A percentile compares a stretch with the other conserved stretches of the same genome.
Conservation (phyloP, 2,888 invertebrate species). For the Tribolium freemani region DNA sequence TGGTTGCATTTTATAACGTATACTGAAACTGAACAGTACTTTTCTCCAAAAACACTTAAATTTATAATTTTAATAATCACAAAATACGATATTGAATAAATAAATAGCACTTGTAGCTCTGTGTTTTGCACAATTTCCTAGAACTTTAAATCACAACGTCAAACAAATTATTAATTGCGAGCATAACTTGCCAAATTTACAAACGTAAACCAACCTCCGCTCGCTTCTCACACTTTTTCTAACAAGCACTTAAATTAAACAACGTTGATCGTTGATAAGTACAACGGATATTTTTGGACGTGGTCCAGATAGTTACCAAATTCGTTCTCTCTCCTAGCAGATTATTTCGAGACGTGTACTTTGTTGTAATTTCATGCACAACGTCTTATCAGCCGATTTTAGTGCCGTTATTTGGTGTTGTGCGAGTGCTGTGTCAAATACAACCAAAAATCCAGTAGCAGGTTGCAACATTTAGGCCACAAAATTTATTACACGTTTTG, state of each 20-base stretch:
- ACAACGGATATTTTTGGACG: slow-evolving; percentile 59
- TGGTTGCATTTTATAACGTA: too few relatives aligned
- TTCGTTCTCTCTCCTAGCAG: slow-evolving; percentile 57
- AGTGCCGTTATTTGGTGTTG: slow-evolving; percentile 13
- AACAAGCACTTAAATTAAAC: slow-evolving; percentile 38
- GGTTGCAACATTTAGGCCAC: slow-evolving; percentile 13
- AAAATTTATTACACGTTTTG: slow-evolving; percentile 1
- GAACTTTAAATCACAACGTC: neutral
- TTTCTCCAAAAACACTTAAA: too few relatives aligned
- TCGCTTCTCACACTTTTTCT: slow-evolving; percentile 9
- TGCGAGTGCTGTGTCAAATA: slow-evolving; percentile 1
- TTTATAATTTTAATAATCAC: too few relatives aligned
- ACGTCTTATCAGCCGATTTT: slow-evolving; percentile 51
- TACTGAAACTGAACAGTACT: too few relatives aligned
- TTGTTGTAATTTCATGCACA: slow-evolving; percentile 62
- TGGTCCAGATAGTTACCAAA: slow-evolving; percentile 61
- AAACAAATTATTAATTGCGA: neutral
- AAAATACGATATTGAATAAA: too few relatives aligned
- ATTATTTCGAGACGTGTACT: slow-evolving; percentile 65
- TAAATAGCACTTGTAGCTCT: too few relatives aligned
- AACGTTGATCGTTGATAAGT: slow-evolving; percentile 56
- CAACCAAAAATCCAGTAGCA: neutral
- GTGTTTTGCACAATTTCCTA: neutral
- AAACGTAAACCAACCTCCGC: neutral
- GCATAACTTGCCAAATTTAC: neutral